Evolutionary conservation across 1,140 invertebrate genomes (phyloP).

Genomic region (Elysia chlorotica): DNA sequence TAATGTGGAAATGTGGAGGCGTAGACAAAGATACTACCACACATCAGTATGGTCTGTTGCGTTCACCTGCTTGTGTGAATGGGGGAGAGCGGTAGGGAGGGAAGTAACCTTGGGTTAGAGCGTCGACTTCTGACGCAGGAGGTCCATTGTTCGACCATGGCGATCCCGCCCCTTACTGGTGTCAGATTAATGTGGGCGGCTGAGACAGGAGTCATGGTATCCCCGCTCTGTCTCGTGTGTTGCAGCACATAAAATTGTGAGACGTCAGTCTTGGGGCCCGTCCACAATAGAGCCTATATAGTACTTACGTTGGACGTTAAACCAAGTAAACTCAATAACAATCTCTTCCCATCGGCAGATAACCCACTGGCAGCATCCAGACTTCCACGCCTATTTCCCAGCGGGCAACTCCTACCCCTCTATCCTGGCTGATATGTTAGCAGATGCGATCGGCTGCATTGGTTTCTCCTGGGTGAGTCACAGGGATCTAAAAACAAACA

Average conservation of each 20-base stretch:
- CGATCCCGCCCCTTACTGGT: background rate
- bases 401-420: constrained; percentile 97
- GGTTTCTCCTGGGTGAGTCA: constrained; percentile 97
- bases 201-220: too few relatives aligned
- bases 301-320: background rate
- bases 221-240: background rate
- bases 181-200: too few relatives aligned
- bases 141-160: too few relatives aligned
- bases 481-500: too few relatives aligned
- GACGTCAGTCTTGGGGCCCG: background rate
- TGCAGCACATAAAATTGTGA: background rate
- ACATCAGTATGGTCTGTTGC: background rate
- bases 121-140: too few relatives aligned
- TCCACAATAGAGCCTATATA: background rate
- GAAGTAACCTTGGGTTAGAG: too few relatives aligned
- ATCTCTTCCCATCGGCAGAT: constrained; percentile 65
- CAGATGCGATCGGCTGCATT: constrained; percentile 93
- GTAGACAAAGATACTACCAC: background rate
- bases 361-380: constrained; percentile 98
- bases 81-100: background rate
- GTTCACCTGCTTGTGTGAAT: background rate
- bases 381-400: constrained; percentile 99
- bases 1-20: background rate
- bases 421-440: constrained; percentile 97
- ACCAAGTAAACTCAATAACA: background rate